Evolutionary conservation across 2,113 vertebrate species (phyloP), one percentile per base, ranked within the genome.

Genomic region (Antechinus stuartii): DNA sequence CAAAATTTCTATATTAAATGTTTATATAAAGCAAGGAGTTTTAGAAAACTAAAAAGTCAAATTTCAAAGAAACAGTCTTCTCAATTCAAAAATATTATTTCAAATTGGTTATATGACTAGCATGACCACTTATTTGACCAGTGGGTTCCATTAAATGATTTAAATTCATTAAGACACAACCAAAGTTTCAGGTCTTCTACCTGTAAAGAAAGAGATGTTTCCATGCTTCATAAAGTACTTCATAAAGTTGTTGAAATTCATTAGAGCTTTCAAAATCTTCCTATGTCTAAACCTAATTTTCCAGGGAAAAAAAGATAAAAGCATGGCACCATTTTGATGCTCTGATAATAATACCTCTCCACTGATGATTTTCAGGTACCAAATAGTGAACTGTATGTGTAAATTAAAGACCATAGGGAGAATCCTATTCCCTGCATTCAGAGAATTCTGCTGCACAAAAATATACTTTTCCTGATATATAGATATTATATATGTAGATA

Each of bases 351-450:
- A 84, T 16, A 76, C 61, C 35, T 84, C 35, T 84, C 68, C 42
- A 22, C 0, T 84, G 68, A 8, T 84, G 35, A 42, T 84, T 90
- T 90, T 50, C 47, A 52, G 12, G 9, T 90, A 10, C 47, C 26
- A 90, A 50, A 90, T 90, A 90, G 30, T 90, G 47, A 52, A 27
- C 26, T 90, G 5, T 50, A 12, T 90, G 25, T 50, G 25, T 52
- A 90, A 50, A 50, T 50, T 50, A 90, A 90, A 47, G 42, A 84
- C 49, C 9, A 52, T 11, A 56, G 54, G 95, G 84, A 68, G 47
- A 95, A 94, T 54, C 54, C 9, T 91, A 90, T 42, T 61, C 92
- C 68, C 61, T 92, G 84, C 22, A 94, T 47, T 57, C 35, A 35
- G 9, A 92, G 11, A 95, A 56, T 91, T 90, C 49, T 93, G 91